These are phyloP conservation scores for Avahi laniger DNA, from an alignment of 2,797 vertebrate genomes.

Conservation along the genomic window DNA sequence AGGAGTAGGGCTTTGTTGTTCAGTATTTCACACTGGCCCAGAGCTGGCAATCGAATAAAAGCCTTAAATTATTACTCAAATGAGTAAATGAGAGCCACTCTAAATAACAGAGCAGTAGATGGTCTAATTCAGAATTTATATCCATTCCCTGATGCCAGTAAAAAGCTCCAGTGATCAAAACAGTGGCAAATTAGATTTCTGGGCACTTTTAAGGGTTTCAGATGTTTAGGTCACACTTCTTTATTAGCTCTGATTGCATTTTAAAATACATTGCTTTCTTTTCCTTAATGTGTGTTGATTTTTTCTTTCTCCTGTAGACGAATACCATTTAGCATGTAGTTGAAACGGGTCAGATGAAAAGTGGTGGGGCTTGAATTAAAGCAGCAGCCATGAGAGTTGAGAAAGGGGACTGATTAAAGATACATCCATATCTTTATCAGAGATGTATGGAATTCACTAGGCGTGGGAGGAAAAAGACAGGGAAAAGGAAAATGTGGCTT, in stretches of 20 bases:
- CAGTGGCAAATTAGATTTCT: not conserved
- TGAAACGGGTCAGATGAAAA: not conserved
- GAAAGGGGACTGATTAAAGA: not conserved
- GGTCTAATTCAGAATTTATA: not conserved
- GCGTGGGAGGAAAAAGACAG: rapidly evolving
- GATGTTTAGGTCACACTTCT: not conserved
- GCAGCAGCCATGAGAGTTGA: not conserved
- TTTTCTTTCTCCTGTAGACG: not conserved
- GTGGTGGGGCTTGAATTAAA: not conserved
- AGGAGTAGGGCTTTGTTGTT: not conserved
- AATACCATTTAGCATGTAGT: not conserved
- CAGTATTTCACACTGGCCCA: not conserved
- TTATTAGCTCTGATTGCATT: not conserved
- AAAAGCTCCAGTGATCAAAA: not conserved
- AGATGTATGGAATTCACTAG: not conserved
- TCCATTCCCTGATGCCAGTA: not conserved
- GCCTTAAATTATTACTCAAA: not conserved
- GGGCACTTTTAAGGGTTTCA: not conserved
- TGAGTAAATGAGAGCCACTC: not conserved
- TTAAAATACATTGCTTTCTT: not conserved
- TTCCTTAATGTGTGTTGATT: not conserved
- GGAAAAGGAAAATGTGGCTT: not conserved
- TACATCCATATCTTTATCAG: not conserved
- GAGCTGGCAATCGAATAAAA: not conserved
- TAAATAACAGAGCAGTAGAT: not conserved